Evolutionary conservation across 2,113 vertebrate species (phyloP).

Genomic region (Chamaea fasciata): DNA sequence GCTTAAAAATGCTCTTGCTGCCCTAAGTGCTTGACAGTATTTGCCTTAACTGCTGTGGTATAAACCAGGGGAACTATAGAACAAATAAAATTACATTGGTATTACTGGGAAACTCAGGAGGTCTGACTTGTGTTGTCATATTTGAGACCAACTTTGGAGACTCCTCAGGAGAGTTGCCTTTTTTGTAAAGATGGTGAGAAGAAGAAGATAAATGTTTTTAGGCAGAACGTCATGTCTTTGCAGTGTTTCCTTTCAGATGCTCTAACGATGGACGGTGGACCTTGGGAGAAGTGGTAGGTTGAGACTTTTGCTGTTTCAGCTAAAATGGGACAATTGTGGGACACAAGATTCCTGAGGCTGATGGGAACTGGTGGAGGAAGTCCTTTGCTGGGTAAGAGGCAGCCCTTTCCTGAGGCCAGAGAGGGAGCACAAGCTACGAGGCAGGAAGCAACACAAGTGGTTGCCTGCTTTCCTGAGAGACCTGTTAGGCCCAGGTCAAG

Average conservation of each 20-base stretch:
- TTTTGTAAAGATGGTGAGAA: background rate
- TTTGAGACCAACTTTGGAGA: background rate
- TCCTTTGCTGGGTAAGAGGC: background rate
- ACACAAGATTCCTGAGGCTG: background rate
- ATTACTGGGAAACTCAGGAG: background rate
- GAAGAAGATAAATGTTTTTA: slow-evolving; percentile 20
- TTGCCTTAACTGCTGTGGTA: background rate
- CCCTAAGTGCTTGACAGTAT: background rate
- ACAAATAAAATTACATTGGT: background rate
- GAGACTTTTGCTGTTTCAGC: slow-evolving; percentile 55
- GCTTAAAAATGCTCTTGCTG: background rate
- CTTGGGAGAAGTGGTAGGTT: slow-evolving; percentile 8
- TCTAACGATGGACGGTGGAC: background rate
- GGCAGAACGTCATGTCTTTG: background rate
- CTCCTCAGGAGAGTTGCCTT: background rate
- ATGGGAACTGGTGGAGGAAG: slow-evolving; percentile 53
- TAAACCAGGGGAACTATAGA: background rate
- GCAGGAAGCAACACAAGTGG: slow-evolving; percentile 26
- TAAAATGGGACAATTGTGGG: slow-evolving; percentile 54
- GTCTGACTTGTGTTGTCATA: background rate
- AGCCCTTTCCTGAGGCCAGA: slow-evolving; percentile 28
- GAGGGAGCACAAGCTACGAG: background rate
- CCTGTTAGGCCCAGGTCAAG: background rate
- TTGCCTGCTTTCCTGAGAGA: background rate
- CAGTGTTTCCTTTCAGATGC: slow-evolving; percentile 24